Evolutionary conservation across 2,797 vertebrate species (phyloP), one percentile per base, ranked within the genome.

Genomic region (Ctenochaetus hawaiiensis): DNA sequence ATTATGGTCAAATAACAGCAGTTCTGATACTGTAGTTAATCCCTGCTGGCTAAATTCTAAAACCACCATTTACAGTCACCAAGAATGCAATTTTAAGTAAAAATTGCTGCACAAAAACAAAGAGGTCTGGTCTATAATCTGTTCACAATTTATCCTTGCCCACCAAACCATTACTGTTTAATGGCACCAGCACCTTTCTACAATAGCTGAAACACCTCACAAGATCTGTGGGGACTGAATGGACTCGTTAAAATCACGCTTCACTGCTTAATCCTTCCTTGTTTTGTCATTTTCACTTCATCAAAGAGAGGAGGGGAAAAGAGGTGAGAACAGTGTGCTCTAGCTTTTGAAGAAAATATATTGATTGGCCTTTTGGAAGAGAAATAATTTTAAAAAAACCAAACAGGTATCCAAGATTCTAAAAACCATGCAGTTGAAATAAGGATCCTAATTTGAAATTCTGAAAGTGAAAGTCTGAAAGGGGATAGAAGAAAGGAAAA

Each of bases 191-290:
- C 53, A 80, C 79, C 57, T 81, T 83, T 83, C 43, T 71, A 34
- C 81, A 56, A 86, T 80, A 65, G 26, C 53, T 80, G 64, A 26
- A 87, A 80, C 78, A 85, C 83, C 84, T 84, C 73, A 43, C 45
- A 70, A 74, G 43, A 78, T 86, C 78, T 72, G 43, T 53, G 65
- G 82, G 85, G 77, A 83, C 77, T 78, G 80, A 65, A 80, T 56
- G 77, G 77, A 89, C 90, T 92, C 73, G 84, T 92, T 94, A 92
- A 92, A 92, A 92, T 91, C 86, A 92, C 37, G 89, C 86, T 87
- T 84, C 81, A 74, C 76, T 90, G 86, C 89, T 73, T 92, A 90
- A 91, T 89, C 87, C 87, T 66, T 57, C 59, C 34, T 30, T 81
- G 81, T 88, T 87, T 91, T 91, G 83, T 89, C 89, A 72, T 88